Evolutionary conservation across 2,888 invertebrate species (phyloP).

Genomic region (Drosophila demipolita): DNA sequence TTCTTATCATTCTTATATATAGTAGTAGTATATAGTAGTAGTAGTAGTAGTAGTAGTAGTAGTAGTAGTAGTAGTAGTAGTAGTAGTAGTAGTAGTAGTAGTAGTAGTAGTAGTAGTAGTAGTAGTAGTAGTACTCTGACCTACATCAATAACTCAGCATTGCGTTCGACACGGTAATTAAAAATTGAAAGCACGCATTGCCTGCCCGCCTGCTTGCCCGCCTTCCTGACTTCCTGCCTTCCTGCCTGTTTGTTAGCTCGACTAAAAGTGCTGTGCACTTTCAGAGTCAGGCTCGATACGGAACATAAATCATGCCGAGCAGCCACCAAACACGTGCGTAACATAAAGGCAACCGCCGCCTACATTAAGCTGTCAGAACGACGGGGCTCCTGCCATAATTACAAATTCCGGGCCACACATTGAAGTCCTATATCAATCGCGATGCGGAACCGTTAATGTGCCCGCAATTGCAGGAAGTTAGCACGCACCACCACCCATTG

Average conservation of each 20-base stretch:
- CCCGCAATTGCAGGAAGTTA: conserved; percentile 70
- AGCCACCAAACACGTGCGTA: conserved; percentile 61
- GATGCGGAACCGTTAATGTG: conserved; percentile 70
- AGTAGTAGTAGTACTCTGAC: too few relatives aligned
- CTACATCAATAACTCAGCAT: conserved; percentile 73
- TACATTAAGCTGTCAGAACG: conserved; percentile 71
- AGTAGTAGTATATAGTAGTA: too few relatives aligned
- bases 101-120: too few relatives aligned
- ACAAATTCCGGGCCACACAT: conserved; percentile 72
- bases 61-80: too few relatives aligned
- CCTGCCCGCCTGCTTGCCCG: not conserved
- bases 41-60: too few relatives aligned
- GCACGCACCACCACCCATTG: conserved; percentile 53
- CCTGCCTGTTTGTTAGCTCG: not conserved
- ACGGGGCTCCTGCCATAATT: conserved; percentile 55
- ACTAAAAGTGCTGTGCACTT: conserved; percentile 35
- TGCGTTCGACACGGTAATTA: conserved; percentile 63
- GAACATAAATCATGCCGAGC: conserved; percentile 67
- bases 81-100: too few relatives aligned
- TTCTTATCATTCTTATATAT: too few relatives aligned
- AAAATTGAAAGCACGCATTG: conserved; percentile 72
- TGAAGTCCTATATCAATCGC: conserved; percentile 71
- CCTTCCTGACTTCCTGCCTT: not conserved
- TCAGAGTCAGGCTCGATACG: conserved; percentile 16
- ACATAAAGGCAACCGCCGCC: conserved; percentile 58